These are phyloP conservation scores for Monopis laevigella DNA, from an alignment of 2,888 invertebrate species.

Conservation along the genomic window DNA sequence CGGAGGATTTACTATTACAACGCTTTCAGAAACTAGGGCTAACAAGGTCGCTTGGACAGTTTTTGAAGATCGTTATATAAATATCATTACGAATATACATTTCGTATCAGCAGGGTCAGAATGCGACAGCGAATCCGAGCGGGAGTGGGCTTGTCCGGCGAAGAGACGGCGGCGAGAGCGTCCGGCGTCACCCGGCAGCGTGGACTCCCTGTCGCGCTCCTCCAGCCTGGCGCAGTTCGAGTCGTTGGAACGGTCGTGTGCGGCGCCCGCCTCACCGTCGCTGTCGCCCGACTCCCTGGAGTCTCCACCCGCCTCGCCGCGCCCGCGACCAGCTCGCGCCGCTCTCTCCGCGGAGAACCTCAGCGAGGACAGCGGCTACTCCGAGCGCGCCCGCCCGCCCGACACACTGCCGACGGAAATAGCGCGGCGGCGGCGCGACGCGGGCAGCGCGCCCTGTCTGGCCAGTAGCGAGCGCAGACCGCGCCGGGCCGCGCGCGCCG, in stretches of 20 bases:
- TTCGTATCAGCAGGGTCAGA: conserved; percentile 45
- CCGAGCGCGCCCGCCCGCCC: conserved; percentile 64
- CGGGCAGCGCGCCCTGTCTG: conserved; percentile 50
- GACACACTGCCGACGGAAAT: conserved; percentile 37
- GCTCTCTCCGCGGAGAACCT: conserved; percentile 80
- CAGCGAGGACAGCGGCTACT: conserved; percentile 83
- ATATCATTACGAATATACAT: not conserved
- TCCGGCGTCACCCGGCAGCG: conserved; percentile 46
- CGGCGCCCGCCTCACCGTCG: conserved; percentile 51
- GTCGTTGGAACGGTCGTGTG: conserved; percentile 74
- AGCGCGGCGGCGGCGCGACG: conserved; percentile 30
- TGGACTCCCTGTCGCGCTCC: conserved; percentile 76
- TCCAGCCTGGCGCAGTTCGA: conserved; percentile 87
- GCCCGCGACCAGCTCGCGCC: conserved; percentile 36
- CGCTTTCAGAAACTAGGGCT: too few relatives aligned
- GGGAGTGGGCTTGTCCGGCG: conserved; percentile 79
- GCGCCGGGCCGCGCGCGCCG: conserved; percentile 47
- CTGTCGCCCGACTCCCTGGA: conserved; percentile 60
- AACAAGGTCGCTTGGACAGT: not conserved
- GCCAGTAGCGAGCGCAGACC: conserved; percentile 39
- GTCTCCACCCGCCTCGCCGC: conserved; percentile 46
- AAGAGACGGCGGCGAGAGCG: conserved; percentile 75
- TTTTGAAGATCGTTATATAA: not conserved
- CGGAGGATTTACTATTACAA: too few relatives aligned
- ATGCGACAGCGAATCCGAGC: conserved; percentile 74